A percentile compares a stretch with the other conserved stretches of the same genome.
These are phyloP conservation scores for Sapajus apella DNA, from an alignment of 2,113 vertebrate species.

Conservation along the genomic window DNA sequence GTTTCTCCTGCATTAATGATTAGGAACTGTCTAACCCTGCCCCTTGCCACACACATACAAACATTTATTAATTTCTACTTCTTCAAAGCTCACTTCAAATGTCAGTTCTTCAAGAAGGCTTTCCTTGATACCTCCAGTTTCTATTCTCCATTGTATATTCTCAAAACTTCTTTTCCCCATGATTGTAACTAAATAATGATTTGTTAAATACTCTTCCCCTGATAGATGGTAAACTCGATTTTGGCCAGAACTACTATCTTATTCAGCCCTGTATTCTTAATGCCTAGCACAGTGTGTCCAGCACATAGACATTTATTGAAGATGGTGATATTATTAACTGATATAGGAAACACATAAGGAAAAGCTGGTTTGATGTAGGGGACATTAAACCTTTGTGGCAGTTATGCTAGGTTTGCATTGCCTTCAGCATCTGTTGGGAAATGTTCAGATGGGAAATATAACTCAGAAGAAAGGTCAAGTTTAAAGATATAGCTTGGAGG, in stretches of 20 bases:
- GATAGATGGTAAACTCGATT: not conserved
- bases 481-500: not conserved
- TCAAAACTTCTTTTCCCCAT: not conserved
- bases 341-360: not conserved
- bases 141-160: not conserved
- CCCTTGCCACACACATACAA: not conserved
- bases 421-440: not conserved
- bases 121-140: not conserved
- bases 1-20: not conserved
- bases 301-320: not conserved
- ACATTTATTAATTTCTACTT: not conserved
- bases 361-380: not conserved
- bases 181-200: constrained; percentile 1
- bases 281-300: not conserved
- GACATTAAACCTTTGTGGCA: not conserved
- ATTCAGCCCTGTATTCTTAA: constrained; percentile 3
- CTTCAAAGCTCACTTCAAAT: constrained; percentile 34
- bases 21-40: not conserved
- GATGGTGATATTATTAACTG: not conserved
- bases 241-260: not conserved
- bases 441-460: constrained; percentile 38
- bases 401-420: constrained; percentile 9
- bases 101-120: constrained; percentile 40
- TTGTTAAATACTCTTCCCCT: not conserved
- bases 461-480: not conserved